These are phyloP conservation scores for Doris montereyensis DNA, from an alignment of 2,888 invertebrate genomes.

Conservation along the genomic window DNA sequence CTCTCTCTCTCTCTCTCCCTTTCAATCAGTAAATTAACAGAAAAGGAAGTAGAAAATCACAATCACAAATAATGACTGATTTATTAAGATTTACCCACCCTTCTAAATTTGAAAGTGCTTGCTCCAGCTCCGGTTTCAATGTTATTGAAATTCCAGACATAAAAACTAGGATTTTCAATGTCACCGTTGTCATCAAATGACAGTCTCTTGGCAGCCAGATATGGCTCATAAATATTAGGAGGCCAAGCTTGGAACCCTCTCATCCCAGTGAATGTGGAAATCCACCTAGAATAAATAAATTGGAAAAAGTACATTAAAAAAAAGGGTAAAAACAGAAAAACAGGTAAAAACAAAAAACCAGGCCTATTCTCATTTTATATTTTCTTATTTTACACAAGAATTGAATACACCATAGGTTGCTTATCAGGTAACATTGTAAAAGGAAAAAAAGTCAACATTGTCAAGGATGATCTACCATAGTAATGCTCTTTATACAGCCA, in stretches of 20 bases:
- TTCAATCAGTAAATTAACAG: too few relatives aligned
- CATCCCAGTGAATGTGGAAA: constrained; percentile 59
- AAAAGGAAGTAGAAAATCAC: too few relatives aligned
- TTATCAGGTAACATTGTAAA: too few relatives aligned
- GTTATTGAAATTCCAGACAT: constrained; percentile 66
- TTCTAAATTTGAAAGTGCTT: constrained; percentile 52
- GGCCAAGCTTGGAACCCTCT: constrained; percentile 65
- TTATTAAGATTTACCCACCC: constrained; percentile 49
- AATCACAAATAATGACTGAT: neutral
- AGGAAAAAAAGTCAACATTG: too few relatives aligned
- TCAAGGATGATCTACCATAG: too few relatives aligned
- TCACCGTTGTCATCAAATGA: constrained; percentile 60
- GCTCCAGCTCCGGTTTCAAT: constrained; percentile 43
- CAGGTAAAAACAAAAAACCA: neutral
- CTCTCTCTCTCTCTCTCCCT: too few relatives aligned
- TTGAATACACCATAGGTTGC: too few relatives aligned
- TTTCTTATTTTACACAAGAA: too few relatives aligned
- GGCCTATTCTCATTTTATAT: neutral
- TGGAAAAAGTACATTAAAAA: too few relatives aligned
- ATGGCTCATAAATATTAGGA: constrained; percentile 59
- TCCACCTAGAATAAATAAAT: too few relatives aligned
- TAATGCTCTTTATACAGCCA: too few relatives aligned
- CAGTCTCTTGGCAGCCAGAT: constrained; percentile 57
- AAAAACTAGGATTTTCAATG: constrained; percentile 58
- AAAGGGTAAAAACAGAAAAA: neutral